Evolutionary conservation across 1,140 invertebrate species (phyloP).

Genomic region (Drosophila rhopaloa): DNA sequence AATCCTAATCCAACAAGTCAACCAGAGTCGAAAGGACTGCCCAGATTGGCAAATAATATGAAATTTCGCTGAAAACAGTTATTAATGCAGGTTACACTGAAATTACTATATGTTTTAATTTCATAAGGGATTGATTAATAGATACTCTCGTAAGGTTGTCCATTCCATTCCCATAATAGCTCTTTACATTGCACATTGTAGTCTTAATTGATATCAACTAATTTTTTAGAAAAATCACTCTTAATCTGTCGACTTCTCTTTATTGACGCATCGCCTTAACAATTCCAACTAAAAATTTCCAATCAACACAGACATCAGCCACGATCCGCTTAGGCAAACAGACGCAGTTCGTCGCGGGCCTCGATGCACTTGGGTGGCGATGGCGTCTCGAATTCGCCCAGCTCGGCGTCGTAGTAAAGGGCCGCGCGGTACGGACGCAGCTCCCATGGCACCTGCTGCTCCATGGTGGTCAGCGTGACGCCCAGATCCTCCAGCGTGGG

Average conservation of each 20-base stretch:
- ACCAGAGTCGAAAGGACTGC: too few relatives aligned
- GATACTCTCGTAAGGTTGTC: too few relatives aligned
- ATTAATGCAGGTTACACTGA: too few relatives aligned
- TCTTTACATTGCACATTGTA: too few relatives aligned
- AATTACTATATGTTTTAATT: too few relatives aligned
- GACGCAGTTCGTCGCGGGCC: constrained; percentile 59
- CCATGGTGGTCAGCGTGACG: constrained; percentile 90
- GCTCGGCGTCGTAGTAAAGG: constrained; percentile 89
- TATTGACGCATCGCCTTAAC: constrained; percentile 52
- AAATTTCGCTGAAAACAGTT: too few relatives aligned
- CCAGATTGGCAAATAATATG: too few relatives aligned
- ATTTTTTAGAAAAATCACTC: not conserved
- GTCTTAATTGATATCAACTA: too few relatives aligned
- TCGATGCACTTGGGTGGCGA: constrained; percentile 86
- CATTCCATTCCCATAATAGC: too few relatives aligned
- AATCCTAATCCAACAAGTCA: too few relatives aligned
- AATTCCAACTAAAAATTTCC: constrained; percentile 63
- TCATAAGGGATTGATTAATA: too few relatives aligned
- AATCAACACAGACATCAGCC: constrained; percentile 44
- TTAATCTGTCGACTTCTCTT: constrained; percentile 46
- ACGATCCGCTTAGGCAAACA: constrained; percentile 60
- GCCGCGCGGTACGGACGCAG: constrained; percentile 88
- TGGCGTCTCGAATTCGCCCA: constrained; percentile 91
- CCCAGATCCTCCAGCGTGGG: constrained; percentile 95
- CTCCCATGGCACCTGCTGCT: constrained; percentile 92